Conservation (phyloP, 2,113 vertebrate genomes). For the Epinephelus cyanopodus region DNA sequence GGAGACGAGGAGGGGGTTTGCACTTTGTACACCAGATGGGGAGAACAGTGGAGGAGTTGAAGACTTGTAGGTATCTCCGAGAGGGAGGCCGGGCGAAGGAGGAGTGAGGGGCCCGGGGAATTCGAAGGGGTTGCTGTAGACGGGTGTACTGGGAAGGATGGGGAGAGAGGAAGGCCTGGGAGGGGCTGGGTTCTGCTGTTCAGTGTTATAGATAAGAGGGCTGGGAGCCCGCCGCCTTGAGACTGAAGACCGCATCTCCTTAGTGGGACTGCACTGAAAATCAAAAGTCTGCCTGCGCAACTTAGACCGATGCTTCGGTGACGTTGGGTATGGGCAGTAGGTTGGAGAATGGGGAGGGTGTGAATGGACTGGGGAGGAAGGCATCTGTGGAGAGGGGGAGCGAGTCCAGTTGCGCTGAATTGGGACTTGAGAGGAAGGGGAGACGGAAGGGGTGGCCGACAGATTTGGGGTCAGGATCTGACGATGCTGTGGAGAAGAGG, state of each 20-base stretch:
- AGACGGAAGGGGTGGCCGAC: constrained; percentile 73
- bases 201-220: constrained; percentile 89
- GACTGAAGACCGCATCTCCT: constrained; percentile 80
- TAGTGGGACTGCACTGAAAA: constrained; percentile 80
- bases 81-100: constrained; percentile 81
- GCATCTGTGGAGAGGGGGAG: constrained; percentile 87
- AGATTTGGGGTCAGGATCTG: constrained; percentile 78
- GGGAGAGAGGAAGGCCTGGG: constrained; percentile 92
- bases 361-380: constrained; percentile 84
- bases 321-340: constrained; percentile 89
- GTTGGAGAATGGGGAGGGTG: constrained; percentile 86
- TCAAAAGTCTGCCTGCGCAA: constrained; percentile 84
- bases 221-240: constrained; percentile 89
- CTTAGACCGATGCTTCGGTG: constrained; percentile 84
- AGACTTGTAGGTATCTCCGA: constrained; percentile 84
- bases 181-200: constrained; percentile 87
- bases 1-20: constrained; percentile 83
- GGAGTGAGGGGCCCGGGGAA: constrained; percentile 83
- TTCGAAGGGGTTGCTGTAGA: constrained; percentile 83
- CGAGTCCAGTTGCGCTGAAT: constrained; percentile 83
- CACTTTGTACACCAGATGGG: constrained; percentile 79
- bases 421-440: constrained; percentile 75
- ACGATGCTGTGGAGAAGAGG: constrained; percentile 82
- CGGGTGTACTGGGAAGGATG: constrained; percentile 88
- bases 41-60: constrained; percentile 84